Base-by-base conservation (phyloP, 2,888 invertebrate species). In the Tuta absoluta region DNA sequence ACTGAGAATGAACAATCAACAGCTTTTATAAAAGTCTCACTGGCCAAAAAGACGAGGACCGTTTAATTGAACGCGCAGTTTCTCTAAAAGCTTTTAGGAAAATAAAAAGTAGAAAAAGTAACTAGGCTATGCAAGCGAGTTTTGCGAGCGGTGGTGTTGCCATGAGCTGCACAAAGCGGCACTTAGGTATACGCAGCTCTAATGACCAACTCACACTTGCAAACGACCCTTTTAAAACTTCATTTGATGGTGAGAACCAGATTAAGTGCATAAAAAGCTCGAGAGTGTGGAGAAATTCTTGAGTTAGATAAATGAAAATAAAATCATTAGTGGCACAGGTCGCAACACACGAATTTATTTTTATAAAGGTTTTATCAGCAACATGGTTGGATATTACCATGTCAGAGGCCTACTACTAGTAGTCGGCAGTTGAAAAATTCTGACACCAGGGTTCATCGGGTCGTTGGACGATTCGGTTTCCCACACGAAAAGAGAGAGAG, bases 51-150 rank as follows among this genome's bases (percentile, higher is more conserved):
- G 75, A 75, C 67, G 70, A 81, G 45, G 45, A 71, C 21, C 21
- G 49, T 80, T 82, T 82, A 85, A 86, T 84, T 85, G 80, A 84
- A 84, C 78, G 75, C 75, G 75, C 76, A 75, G 77, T 75, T 79
- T 23, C 23, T 23, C 68, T 79, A 81, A 86, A 86, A 84, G 85
- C 85, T 86, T 86, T 85, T 78, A 80, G 74, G 78, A n/a, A 75
- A 78, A 84, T 85, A 81, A 80, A 79, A 80, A 80, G 78, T 72
- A 69, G 70, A 71, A 71, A 71, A 71, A 71, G 75, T n/a, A 28
- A 19, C 28, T 78, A 76, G 74, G 73, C 78, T 84, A 79, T 78
- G 78, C 76, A 74, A 75, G 73, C 74, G 72, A 67, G 76, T 77
- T 85, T 82, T 80, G 73, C 77, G 63, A 71, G 78, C 69, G 82